Evolutionary conservation across 2,113 vertebrate genomes (phyloP).

Genomic region (Excalfactoria chinensis): DNA sequence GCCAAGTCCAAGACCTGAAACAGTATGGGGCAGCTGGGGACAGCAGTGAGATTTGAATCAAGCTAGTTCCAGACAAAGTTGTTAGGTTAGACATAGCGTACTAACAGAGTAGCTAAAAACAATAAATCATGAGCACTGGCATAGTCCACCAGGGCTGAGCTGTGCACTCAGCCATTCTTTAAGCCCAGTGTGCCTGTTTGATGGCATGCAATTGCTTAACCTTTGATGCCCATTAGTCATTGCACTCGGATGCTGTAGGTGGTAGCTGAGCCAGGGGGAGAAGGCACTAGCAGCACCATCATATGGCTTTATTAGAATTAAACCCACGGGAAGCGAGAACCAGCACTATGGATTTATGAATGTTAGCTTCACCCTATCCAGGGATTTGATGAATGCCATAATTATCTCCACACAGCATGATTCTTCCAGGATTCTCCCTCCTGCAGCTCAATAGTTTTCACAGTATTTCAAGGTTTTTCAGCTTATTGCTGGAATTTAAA

Average conservation of each 20-base stretch:
- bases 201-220: background rate
- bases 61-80: background rate
- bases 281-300: rapidly evolving
- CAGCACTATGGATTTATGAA: constrained; percentile 26
- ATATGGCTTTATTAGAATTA: background rate
- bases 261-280: background rate
- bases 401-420: constrained; percentile 57
- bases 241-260: background rate
- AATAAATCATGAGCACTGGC: background rate
- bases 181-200: background rate
- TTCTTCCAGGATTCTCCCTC: constrained; percentile 40
- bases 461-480: constrained; percentile 49
- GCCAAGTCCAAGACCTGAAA: constrained; percentile 15
- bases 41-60: constrained; percentile 1
- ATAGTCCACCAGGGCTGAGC: background rate
- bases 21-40: background rate
- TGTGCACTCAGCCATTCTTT: background rate
- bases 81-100: background rate
- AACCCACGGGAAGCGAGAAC: background rate
- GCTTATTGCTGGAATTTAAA: constrained; percentile 9
- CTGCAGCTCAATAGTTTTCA: constrained; percentile 42
- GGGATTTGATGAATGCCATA: constrained; percentile 59
- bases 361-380: background rate
- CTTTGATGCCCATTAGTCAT: constrained; percentile 4
- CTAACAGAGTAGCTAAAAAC: background rate